Evolutionary conservation across 1,140 invertebrate species (phyloP), one percentile per base, ranked within the genome.

Genomic region (Cyphomyrmex costatus): DNA sequence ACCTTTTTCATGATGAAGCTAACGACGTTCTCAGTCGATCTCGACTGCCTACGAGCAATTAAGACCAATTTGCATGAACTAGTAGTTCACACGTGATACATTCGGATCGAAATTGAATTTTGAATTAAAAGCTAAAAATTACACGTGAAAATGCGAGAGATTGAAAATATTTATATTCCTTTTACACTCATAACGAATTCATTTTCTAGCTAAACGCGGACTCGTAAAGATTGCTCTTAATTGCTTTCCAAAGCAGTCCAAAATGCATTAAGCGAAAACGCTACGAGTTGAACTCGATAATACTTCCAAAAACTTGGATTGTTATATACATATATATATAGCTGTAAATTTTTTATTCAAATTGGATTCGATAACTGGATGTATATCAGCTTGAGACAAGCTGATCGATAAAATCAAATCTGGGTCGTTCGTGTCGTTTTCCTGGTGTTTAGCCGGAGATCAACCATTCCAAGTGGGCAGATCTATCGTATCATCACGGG

Each of bases 381-480:
- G 56, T 77, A 42, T 56, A 56, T 80, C 49, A 42, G 19, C 21
- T n/a, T 36, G 21, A n/a, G 63, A 80, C 49, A 42, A 80, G 24
- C 21, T 46, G 49, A 10, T 4, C 7, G 27, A 12, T 68, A 14
- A 16, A 61, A 83, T 83, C 24, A 74, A 73, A 83, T 83, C 68
- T 46, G n/a, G 21, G 21, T 61, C 53, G 61, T 46, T 14, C 21
- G 21, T 36, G 73, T 73, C 42, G 53, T 53, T 61, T 46, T 12
- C 36, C 27, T 16, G 53, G 36, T 24, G 10, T 73, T 74, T 49
- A 74, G n/a, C 53, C 19, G 36, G 36, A 46, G 36, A 82, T 82
- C 27, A 12, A 60, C 49, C 51, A 33, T 58, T 73, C 36, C n/a
- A 83, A 83, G 36, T 60, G 53, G 53, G 51, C 36, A 82, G 53